A percentile compares a stretch with the other conserved stretches of the same genome.
Evolutionary conservation across 2,888 invertebrate genomes (phyloP).

Genomic region (Apeira syringaria): DNA sequence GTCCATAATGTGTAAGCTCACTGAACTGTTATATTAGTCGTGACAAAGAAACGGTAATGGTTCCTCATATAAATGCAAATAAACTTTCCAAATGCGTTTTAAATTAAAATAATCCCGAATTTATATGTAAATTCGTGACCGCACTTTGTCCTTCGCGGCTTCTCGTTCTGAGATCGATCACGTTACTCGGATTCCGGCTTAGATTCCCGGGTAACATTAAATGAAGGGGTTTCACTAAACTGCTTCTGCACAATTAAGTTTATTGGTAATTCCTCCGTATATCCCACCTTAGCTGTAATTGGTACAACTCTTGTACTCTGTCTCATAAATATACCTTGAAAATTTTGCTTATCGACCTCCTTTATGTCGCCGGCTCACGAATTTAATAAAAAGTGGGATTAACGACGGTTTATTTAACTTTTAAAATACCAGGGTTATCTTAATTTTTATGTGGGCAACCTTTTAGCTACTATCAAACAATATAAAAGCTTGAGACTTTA

Average conservation of each 20-base stretch:
- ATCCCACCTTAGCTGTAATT: slow-evolving; percentile 1
- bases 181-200: slow-evolving; percentile 70
- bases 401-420: slow-evolving; percentile 52
- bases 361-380: slow-evolving; percentile 46
- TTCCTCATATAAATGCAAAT: slow-evolving; percentile 77
- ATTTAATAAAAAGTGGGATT: slow-evolving; percentile 53
- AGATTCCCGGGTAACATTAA: slow-evolving; percentile 73
- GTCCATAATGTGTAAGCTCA: slow-evolving; percentile 56
- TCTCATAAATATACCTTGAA: slow-evolving; percentile 31
- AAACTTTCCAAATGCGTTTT: slow-evolving; percentile 75
- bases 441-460: slow-evolving; percentile 68
- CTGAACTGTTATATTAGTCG: slow-evolving; percentile 66
- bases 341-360: slow-evolving; percentile 45
- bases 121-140: slow-evolving; percentile 80
- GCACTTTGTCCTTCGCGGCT: slow-evolving; percentile 78
- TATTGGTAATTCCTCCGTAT: slow-evolving; percentile 48
- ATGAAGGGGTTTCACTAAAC: slow-evolving; percentile 69
- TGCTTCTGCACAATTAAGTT: slow-evolving; percentile 59
- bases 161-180: slow-evolving; percentile 76
- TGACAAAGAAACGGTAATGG: slow-evolving; percentile 74
- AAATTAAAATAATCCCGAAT: slow-evolving; percentile 81
- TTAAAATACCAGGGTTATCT: slow-evolving; percentile 61
- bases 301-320: slow-evolving; percentile 10
- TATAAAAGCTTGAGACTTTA: slow-evolving; percentile 55
- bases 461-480: slow-evolving; percentile 64